Conservation (phyloP, 2,888 invertebrate species). For the Euplagia quadripunctaria region DNA sequence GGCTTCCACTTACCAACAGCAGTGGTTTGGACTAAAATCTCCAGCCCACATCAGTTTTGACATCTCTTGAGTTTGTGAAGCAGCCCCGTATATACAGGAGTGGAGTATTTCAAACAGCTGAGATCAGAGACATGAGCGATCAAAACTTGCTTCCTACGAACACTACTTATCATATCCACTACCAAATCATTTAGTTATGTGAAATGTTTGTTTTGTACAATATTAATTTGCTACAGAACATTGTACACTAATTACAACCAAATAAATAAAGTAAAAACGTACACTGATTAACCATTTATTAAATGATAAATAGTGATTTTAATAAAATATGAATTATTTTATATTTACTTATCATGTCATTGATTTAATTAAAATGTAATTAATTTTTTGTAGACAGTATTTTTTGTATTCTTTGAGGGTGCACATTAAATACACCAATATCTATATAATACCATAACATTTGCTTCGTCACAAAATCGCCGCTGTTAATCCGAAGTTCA, state of each 20-base stretch:
- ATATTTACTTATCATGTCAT: too few relatives aligned
- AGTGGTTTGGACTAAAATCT: background rate
- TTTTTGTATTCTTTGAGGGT: too few relatives aligned
- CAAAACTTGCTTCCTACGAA: background rate
- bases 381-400: too few relatives aligned
- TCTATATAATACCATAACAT: background rate
- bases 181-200: too few relatives aligned
- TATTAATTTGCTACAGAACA: too few relatives aligned
- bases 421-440: background rate
- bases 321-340: background rate
- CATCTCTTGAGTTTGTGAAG: background rate
- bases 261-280: background rate
- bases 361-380: too few relatives aligned
- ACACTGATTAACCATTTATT: too few relatives aligned
- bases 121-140: background rate
- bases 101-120: slow-evolving; percentile 11
- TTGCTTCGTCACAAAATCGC: background rate
- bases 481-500: background rate
- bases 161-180: too few relatives aligned
- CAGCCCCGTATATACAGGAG: background rate
- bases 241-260: too few relatives aligned
- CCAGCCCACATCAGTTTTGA: slow-evolving; percentile 5
- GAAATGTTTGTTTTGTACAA: too few relatives aligned
- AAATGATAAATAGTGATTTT: too few relatives aligned
- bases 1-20: background rate